These are phyloP conservation scores for Lamprologus callipterus DNA, from an alignment of 2,113 vertebrate species.

Conservation along the genomic window DNA sequence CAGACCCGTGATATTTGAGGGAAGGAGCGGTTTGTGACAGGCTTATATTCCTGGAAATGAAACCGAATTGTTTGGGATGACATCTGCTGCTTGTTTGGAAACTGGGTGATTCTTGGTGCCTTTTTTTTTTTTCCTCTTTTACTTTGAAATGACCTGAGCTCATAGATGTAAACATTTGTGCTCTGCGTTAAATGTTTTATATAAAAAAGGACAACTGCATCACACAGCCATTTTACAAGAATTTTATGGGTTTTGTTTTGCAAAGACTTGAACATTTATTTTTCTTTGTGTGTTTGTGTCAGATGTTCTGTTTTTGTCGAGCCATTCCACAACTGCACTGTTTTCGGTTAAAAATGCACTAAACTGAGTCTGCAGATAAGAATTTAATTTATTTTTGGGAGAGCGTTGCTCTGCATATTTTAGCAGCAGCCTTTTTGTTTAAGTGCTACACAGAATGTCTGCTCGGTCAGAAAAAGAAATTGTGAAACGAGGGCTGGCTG, in stretches of 20 bases:
- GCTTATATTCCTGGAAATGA: not conserved
- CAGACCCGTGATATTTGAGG: not conserved
- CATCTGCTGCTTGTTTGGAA: not conserved
- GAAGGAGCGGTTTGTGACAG: not conserved
- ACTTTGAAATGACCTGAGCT: not conserved
- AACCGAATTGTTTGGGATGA: not conserved
- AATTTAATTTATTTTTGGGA: conserved; percentile 49
- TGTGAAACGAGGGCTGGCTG: not conserved
- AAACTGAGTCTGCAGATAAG: conserved; percentile 38
- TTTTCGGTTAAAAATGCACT: conserved; percentile 16
- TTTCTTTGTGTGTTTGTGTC: not conserved
- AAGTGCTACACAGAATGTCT: conserved; percentile 33
- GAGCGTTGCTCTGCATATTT: conserved; percentile 36
- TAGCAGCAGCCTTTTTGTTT: conserved; percentile 24
- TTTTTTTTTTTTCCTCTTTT: not conserved
- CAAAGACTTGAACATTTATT: not conserved
- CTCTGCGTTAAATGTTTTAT: not conserved
- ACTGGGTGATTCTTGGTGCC: not conserved
- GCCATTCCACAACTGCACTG: not conserved
- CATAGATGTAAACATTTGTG: not conserved
- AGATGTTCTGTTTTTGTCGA: not conserved
- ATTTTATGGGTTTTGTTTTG: not conserved
- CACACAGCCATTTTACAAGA: not conserved
- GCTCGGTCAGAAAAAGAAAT: not conserved
- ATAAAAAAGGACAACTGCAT: not conserved